These are phyloP conservation scores for Euthynnus affinis DNA, from an alignment of 2,797 vertebrate species.

Conservation along the genomic window DNA sequence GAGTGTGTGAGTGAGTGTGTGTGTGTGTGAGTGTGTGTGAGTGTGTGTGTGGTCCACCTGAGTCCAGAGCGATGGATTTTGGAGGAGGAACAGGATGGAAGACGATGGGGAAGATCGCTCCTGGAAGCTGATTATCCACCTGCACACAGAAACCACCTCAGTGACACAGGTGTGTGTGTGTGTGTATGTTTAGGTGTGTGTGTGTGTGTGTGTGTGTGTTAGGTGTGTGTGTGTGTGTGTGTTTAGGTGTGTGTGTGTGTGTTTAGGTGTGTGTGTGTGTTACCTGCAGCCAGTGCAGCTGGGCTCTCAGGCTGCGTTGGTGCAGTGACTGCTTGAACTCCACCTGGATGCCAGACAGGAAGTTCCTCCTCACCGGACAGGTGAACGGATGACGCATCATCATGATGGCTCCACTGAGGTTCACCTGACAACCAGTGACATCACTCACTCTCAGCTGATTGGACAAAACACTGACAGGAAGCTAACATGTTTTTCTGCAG, in stretches of 20 bases:
- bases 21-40: background rate
- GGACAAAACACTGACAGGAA: background rate
- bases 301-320: conserved; percentile 94
- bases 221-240: background rate
- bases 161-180: background rate
- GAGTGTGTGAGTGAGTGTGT: conserved; percentile 3
- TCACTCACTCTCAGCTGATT: conserved; percentile 13
- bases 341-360: conserved; percentile 94
- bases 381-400: conserved; percentile 90
- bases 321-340: conserved; percentile 95
- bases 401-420: conserved; percentile 89
- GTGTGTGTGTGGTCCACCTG: conserved; percentile 84
- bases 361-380: conserved; percentile 92
- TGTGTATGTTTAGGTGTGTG: background rate
- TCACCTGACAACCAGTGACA: conserved; percentile 85
- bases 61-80: conserved; percentile 95
- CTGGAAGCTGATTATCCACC: conserved; percentile 96
- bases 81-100: conserved; percentile 97
- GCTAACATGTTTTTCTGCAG: background rate
- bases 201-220: too few species aligned
- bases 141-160: conserved; percentile 57
- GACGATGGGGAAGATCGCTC: conserved; percentile 94
- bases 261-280: background rate
- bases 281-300: conserved; percentile 97
- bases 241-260: background rate